Conservation (phyloP, 1,140 invertebrate species). For the Acromyrmex echinatior region DNA sequence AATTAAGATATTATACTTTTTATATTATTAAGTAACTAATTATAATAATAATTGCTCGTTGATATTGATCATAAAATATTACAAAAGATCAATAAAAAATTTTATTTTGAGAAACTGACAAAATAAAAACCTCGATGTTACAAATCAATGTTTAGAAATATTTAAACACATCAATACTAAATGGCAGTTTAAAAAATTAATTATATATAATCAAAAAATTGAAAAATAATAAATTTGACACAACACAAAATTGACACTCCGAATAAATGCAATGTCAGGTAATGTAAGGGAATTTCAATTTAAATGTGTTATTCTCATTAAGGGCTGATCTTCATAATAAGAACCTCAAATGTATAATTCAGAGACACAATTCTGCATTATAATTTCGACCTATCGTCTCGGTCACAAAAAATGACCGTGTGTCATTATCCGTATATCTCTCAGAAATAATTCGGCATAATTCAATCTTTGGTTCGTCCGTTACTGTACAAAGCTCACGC, state of each 20-base stretch:
- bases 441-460: neutral
- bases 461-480: neutral
- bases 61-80: neutral
- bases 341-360: neutral
- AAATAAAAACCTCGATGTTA: too few relatives aligned
- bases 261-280: too few relatives aligned
- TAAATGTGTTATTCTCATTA: neutral
- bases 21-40: neutral
- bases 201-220: too few relatives aligned
- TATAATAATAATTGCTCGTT: neutral
- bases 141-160: too few relatives aligned
- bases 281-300: neutral
- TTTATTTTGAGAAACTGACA: neutral
- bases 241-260: too few relatives aligned
- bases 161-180: too few relatives aligned
- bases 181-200: too few relatives aligned
- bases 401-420: neutral
- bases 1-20: neutral
- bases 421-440: neutral
- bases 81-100: neutral
- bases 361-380: neutral
- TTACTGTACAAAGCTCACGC: neutral
- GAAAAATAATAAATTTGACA: too few relatives aligned
- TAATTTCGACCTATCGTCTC: neutral
- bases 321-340: neutral